Evolutionary conservation across 2,888 invertebrate genomes (phyloP).

Genomic region (Melanotus villosus): DNA sequence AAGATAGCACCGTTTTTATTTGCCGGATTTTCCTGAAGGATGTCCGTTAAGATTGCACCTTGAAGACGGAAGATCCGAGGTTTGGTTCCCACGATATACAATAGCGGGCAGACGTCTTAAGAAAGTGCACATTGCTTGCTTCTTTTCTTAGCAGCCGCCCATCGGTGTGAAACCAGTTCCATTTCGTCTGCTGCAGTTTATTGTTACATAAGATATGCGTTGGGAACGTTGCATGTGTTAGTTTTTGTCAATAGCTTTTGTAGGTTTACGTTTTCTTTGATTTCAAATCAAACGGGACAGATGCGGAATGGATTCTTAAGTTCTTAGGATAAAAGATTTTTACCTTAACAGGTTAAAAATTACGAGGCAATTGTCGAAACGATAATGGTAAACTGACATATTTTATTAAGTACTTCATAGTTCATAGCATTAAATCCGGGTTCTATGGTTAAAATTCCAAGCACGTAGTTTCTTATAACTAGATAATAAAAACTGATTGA

Average conservation of each 20-base stretch:
- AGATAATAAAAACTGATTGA: slow-evolving; percentile 31
- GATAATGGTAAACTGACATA: too few species aligned
- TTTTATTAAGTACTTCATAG: too few species aligned
- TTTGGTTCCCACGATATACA: slow-evolving; percentile 52
- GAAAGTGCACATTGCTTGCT: slow-evolving; percentile 51
- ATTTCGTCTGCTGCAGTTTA: slow-evolving; percentile 49
- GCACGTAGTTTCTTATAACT: slow-evolving; percentile 20
- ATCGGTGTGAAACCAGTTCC: slow-evolving; percentile 49
- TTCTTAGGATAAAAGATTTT: too few species aligned
- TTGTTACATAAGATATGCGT: slow-evolving; percentile 47
- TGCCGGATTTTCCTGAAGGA: slow-evolving; percentile 41
- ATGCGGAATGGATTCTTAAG: too few species aligned
- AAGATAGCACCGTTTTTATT: too few species aligned
- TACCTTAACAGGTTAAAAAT: too few species aligned
- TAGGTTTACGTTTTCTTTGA: slow-evolving; percentile 3
- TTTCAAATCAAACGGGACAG: background rate
- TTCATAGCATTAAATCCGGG: slow-evolving; percentile 11
- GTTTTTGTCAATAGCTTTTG: slow-evolving; percentile 26
- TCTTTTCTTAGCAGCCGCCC: slow-evolving; percentile 45
- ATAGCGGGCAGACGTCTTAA: slow-evolving; percentile 52
- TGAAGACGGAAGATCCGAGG: slow-evolving; percentile 48
- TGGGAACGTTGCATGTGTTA: slow-evolving; percentile 34
- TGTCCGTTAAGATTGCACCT: slow-evolving; percentile 46
- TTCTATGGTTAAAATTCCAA: slow-evolving; percentile 2
- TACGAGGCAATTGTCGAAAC: too few species aligned